Conservation (phyloP, 2,797 vertebrate species). For the Pangasius macronema region DNA sequence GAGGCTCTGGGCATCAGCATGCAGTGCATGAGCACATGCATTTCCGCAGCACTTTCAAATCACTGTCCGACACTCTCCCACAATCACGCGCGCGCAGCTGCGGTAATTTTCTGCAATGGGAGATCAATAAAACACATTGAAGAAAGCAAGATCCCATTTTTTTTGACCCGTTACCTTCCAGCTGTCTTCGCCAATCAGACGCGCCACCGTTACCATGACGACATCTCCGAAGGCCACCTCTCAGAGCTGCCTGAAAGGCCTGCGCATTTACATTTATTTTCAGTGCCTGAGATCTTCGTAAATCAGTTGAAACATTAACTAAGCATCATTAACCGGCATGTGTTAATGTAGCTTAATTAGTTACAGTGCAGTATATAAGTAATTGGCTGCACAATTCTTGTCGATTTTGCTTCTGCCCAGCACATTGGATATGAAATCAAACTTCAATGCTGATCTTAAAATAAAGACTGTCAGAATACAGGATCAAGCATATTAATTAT, state of each 20-base stretch:
- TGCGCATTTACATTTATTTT: conserved; percentile 33
- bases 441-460: background rate
- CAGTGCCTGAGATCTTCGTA: conserved; percentile 32
- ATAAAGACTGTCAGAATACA: background rate
- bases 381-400: background rate
- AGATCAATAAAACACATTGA: conserved; percentile 56
- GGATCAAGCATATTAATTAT: conserved; percentile 17
- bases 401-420: background rate
- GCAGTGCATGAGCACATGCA: conserved; percentile 37
- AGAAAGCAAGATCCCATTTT: conserved; percentile 54
- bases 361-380: conserved; percentile 20
- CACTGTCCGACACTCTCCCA: conserved; percentile 38
- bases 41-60: conserved; percentile 49
- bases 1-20: conserved; percentile 28
- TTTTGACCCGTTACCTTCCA: conserved; percentile 58
- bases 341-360: conserved; percentile 36
- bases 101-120: conserved; percentile 51
- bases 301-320: conserved; percentile 38
- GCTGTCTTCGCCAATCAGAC: conserved; percentile 55
- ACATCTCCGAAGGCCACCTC: conserved; percentile 52
- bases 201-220: conserved; percentile 51
- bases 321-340: conserved; percentile 32
- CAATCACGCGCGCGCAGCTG: conserved; percentile 38
- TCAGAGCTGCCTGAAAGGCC: conserved; percentile 40
- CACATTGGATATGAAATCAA: background rate